Conservation (phyloP, 2,888 invertebrate species). For the Parnassius apollo region DNA sequence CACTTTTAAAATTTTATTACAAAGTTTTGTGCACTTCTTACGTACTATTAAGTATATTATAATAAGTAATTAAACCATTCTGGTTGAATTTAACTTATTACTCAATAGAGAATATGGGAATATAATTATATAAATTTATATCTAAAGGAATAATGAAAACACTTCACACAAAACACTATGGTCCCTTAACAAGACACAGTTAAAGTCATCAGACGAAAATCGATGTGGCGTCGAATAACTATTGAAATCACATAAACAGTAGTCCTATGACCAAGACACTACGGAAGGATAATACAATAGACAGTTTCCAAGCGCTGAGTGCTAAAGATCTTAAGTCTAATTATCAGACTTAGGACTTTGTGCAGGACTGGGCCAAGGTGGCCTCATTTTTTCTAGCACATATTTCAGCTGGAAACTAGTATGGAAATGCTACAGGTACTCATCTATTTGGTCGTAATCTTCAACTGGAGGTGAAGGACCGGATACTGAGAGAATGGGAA, state of each 20-base stretch:
- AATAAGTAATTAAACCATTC: constrained; percentile 37
- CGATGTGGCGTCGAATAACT: constrained; percentile 49
- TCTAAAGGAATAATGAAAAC: constrained; percentile 48
- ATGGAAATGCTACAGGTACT: constrained; percentile 83
- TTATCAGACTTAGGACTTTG: constrained; percentile 63
- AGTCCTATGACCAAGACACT: constrained; percentile 29
- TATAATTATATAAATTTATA: constrained; percentile 46
- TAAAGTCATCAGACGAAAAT: constrained; percentile 50
- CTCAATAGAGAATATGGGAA: constrained; percentile 53
- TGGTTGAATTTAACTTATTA: constrained; percentile 38
- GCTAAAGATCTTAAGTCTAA: constrained; percentile 33
- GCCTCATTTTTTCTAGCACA: constrained; percentile 73
- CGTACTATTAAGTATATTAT: constrained; percentile 47
- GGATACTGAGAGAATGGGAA: constrained; percentile 89
- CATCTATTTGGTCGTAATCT: constrained; percentile 82
- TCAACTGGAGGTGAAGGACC: constrained; percentile 90
- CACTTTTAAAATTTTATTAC: constrained; percentile 63
- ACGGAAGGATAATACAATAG: constrained; percentile 24
- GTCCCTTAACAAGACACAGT: constrained; percentile 70
- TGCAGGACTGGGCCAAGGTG: constrained; percentile 68
- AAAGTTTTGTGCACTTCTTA: constrained; percentile 72
- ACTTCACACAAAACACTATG: constrained; percentile 63
- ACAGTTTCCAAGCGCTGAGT: constrained; percentile 26
- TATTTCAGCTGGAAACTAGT: constrained; percentile 77
- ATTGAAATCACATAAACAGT: constrained; percentile 29